Percentiles rank a stretch among this genome's conserved stretches.
These are phyloP conservation scores for Penelope pileata DNA, from an alignment of 2,113 vertebrate species.

Conservation along the genomic window DNA sequence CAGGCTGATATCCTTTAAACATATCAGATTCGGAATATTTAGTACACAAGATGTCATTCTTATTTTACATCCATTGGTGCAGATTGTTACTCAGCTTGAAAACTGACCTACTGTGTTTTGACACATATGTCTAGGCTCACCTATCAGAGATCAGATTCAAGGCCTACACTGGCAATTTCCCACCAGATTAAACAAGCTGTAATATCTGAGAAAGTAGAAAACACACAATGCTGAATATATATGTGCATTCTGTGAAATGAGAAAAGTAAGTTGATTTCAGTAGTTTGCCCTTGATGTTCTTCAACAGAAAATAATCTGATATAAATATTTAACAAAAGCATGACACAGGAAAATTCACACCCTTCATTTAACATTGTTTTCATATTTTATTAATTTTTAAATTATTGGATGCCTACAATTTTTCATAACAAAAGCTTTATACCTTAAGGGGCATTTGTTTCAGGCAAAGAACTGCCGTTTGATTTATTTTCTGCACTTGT, in stretches of 20 bases:
- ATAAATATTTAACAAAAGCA: slow-evolving; percentile 51
- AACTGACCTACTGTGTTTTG: neutral
- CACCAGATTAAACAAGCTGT: neutral
- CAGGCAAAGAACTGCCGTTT: slow-evolving; percentile 47
- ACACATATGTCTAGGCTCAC: neutral
- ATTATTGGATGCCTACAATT: slow-evolving; percentile 28
- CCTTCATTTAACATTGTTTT: slow-evolving; percentile 2
- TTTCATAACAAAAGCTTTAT: slow-evolving; percentile 35
- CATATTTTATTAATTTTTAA: slow-evolving; percentile 63
- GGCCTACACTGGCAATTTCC: neutral
- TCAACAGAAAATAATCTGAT: neutral
- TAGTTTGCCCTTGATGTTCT: neutral
- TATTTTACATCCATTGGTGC: neutral
- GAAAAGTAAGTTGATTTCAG: neutral
- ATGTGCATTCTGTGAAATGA: neutral
- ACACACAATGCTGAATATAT: neutral
- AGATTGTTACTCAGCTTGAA: neutral
- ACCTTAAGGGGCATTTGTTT: slow-evolving; percentile 42
- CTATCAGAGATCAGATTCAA: neutral
- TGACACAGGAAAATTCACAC: neutral
- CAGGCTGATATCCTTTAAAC: neutral
- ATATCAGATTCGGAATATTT: neutral
- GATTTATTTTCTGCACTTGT: slow-evolving; percentile 72
- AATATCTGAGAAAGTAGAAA: neutral
- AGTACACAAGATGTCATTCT: neutral